Base-by-base conservation (phyloP, 2,888 invertebrate species). In the Cistogaster globosa region DNA sequence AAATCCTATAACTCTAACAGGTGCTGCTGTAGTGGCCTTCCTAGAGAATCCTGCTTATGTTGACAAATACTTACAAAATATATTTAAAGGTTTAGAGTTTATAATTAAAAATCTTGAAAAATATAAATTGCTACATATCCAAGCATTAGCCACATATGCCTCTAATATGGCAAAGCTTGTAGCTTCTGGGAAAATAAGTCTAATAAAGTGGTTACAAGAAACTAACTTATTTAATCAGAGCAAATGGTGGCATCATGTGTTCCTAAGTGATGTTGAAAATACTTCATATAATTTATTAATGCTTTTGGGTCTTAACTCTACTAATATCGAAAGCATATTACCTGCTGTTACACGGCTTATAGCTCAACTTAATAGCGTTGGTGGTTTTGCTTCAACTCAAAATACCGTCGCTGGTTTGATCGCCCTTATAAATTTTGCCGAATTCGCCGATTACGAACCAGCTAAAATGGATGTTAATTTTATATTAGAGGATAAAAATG, bases 1-100 rank as follows among this genome's bases (percentile, higher is more conserved):
- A 12, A 94, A 95, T 86, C 95, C 95, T 42, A 93, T 96, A 12
- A 95, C 96, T 0, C 92, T 97, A 22, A 97, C 97, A 0, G 96
- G 97, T 0, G 97, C 95, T 90, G 95, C 95, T 0, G 90, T 96
- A 4, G 93, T 96, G 71, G 94, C 97, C 0, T 94, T 97, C 86
- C 92, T 96, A 18, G 96, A 96, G 91, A 94, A 93, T 69, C 77
- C 87, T 63, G 60, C 76, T 4, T 60, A 57, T 22, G 60, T 68
- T 14, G 57, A 62, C 0, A 63, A 89, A 72, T 95, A 95, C 90
- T 93, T 94, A 76, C 95, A 95, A 87, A 94, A 94, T 0, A 95
- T 97, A 81, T 95, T 96, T 91, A 96, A 96, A 90, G 97, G 96
- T 0, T 93, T 96, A 38, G 95, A 96, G 89, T 97, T 95, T 91